Conservation (phyloP, 2,888 invertebrate species). For the Heterodera filipjevi region DNA sequence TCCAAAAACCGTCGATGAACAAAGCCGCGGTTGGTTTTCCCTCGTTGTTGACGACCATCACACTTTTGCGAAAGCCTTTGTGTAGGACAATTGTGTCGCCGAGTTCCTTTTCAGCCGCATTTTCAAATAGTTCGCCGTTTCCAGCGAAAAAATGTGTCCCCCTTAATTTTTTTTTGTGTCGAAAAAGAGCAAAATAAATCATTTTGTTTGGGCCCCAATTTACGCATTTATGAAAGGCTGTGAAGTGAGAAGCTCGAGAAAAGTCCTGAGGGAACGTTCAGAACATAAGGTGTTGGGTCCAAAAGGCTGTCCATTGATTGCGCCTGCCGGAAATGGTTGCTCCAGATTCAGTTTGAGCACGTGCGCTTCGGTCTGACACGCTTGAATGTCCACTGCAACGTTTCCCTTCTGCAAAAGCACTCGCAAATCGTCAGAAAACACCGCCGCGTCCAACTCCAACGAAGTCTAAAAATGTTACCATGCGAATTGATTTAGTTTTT, state of each 20-base stretch:
- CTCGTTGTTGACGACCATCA: constrained; percentile 26
- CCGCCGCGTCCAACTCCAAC: constrained; percentile 1
- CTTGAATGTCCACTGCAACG: background rate
- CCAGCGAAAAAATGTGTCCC: constrained; percentile 16
- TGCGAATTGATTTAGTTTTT: background rate
- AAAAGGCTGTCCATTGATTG: background rate
- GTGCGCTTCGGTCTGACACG: constrained; percentile 2
- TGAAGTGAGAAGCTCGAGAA: constrained; percentile 31
- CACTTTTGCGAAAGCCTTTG: constrained; percentile 25
- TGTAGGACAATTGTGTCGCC: constrained; percentile 19
- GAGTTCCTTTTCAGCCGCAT: constrained; percentile 10
- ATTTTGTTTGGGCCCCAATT: background rate
- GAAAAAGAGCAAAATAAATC: too few species aligned
- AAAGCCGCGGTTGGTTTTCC: constrained; percentile 19
- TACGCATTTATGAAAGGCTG: constrained; percentile 16
- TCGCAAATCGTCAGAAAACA: background rate
- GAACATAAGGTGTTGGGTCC: background rate
- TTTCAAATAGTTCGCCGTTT: constrained; percentile 27
- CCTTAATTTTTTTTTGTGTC: too few species aligned
- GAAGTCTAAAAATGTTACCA: background rate
- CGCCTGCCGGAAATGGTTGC: background rate
- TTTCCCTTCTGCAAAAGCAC: background rate
- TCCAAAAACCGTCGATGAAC: constrained; percentile 17
- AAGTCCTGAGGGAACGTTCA: constrained; percentile 25
- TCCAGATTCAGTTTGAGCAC: background rate